These are phyloP conservation scores for Mastigias papua DNA, from an alignment of 30 jellyfish, hydroid and myxozoan species.

Conservation along the genomic window DNA sequence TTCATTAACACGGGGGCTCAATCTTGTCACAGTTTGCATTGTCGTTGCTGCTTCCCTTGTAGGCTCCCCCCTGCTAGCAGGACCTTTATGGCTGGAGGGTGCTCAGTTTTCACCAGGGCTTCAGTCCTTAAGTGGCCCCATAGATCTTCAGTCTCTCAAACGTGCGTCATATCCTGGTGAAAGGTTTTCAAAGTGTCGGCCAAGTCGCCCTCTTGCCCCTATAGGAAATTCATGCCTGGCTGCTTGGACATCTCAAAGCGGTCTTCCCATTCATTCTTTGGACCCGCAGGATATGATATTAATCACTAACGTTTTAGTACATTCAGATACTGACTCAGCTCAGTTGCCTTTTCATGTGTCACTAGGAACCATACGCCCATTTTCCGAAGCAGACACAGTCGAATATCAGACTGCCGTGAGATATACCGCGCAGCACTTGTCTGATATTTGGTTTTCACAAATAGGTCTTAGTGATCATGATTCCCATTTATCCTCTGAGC, in stretches of 20 bases:
- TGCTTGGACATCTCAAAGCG: not conserved
- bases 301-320: no score
- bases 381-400: no score
- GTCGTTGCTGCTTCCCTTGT: not conserved
- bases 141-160: slow-evolving; percentile 1
- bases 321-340: no score
- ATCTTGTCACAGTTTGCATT: slow-evolving; percentile 7
- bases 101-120: slow-evolving; percentile 34
- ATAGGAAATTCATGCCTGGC: not conserved
- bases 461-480: not conserved
- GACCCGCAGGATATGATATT: no score
- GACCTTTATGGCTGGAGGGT: slow-evolving; percentile 15
- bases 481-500: not conserved
- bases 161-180: not conserved
- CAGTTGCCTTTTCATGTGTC: no score
- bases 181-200: not conserved
- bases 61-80: not conserved
- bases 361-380: no score
- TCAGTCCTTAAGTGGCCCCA: slow-evolving; percentile 31
- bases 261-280: no score
- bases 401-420: no score
- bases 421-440: not conserved
- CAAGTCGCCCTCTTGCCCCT: not conserved
- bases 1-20: slow-evolving; percentile 5
- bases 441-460: not conserved